These are phyloP conservation scores for Sebastes kiyomatsui DNA, from an alignment of 2,797 vertebrate genomes.

Conservation along the genomic window DNA sequence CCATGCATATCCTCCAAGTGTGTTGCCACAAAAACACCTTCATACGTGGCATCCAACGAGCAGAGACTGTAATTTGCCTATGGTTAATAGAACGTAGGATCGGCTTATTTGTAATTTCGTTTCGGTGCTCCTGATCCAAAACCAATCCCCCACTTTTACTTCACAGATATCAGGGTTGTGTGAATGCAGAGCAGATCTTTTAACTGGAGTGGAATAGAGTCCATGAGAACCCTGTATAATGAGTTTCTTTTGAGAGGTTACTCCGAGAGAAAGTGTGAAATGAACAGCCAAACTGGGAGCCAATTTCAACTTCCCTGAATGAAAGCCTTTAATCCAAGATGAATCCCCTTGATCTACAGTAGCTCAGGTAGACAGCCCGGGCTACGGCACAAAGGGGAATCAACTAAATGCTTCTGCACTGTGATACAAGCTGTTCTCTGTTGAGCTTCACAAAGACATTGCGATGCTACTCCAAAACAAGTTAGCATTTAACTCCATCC, in stretches of 20 bases:
- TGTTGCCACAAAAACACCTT: conserved; percentile 2
- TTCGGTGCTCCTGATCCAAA: conserved; percentile 13
- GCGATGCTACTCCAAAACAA: conserved; percentile 45
- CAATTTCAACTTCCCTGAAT: conserved; percentile 66
- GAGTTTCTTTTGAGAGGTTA: conserved; percentile 65
- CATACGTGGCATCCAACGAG: background rate
- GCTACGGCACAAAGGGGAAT: conserved; percentile 47
- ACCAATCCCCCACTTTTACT: conserved; percentile 39
- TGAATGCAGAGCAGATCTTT: conserved; percentile 57
- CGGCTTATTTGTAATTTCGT: conserved; percentile 43
- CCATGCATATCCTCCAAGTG: background rate
- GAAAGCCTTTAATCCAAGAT: conserved; percentile 72
- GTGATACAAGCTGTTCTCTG: conserved; percentile 49
- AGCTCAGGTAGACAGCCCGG: conserved; percentile 55
- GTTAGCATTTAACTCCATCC: conserved; percentile 45
- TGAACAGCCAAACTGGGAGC: conserved; percentile 66
- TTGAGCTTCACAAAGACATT: conserved; percentile 45
- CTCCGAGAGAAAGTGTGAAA: conserved; percentile 69
- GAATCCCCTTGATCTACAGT: conserved; percentile 71
- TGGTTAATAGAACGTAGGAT: conserved; percentile 36
- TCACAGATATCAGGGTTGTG: conserved; percentile 37
- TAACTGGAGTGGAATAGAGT: conserved; percentile 39
- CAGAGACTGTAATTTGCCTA: conserved; percentile 10
- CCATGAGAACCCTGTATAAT: conserved; percentile 61
- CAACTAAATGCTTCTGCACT: conserved; percentile 54